Evolutionary conservation across 2,888 invertebrate genomes (phyloP).

Genomic region (Spatulosminthurus flaviceps): DNA sequence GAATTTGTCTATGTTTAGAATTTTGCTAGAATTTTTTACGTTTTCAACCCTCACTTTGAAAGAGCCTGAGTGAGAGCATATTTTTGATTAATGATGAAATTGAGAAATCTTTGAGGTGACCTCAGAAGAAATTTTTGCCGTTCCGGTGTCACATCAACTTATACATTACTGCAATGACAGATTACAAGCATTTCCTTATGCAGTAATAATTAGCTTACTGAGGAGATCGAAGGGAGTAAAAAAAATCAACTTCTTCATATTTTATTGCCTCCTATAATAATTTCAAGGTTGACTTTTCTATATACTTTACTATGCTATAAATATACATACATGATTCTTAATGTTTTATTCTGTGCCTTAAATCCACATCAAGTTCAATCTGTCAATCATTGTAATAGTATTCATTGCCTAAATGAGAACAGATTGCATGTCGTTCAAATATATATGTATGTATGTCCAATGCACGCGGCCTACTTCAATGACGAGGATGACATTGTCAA

Average conservation of each 20-base stretch:
- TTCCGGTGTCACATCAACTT: too few species aligned
- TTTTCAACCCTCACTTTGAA: too few species aligned
- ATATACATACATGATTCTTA: not conserved
- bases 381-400: constrained; percentile 33
- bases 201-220: too few species aligned
- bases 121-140: not conserved
- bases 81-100: not conserved
- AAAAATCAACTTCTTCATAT: constrained; percentile 24
- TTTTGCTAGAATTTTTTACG: too few species aligned
- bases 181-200: too few species aligned
- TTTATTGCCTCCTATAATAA: constrained; percentile 39
- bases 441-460: too few species aligned
- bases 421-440: not conserved
- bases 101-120: not conserved
- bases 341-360: constrained; percentile 7
- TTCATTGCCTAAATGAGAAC: constrained; percentile 30
- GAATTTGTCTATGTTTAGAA: too few species aligned
- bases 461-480: not conserved
- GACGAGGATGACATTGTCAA: not conserved
- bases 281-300: constrained; percentile 40
- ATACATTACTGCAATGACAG: too few species aligned
- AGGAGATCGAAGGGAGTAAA: too few species aligned
- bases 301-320: too few species aligned
- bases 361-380: constrained; percentile 33
- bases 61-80: too few species aligned